Evolutionary conservation across 2,888 invertebrate species (phyloP).

Genomic region (Hanleya hanleyi): DNA sequence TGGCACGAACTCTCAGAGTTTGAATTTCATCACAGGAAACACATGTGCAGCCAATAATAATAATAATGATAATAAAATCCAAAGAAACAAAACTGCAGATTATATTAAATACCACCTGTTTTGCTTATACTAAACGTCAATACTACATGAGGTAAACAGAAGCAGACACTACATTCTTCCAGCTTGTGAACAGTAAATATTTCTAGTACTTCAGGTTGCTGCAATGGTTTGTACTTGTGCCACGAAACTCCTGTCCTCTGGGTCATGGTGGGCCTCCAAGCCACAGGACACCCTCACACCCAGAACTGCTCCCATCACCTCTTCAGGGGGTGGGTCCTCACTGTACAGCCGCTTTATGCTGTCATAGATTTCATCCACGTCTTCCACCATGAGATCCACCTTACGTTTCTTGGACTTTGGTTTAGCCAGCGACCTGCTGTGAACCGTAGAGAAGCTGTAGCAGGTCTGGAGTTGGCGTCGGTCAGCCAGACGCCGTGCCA

Average conservation of each 20-base stretch:
- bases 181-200: too few species aligned
- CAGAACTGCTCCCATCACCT: slow-evolving; percentile 1
- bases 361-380: slow-evolving; percentile 67
- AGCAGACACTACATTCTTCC: too few species aligned
- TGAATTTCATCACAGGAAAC: too few species aligned
- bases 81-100: too few species aligned
- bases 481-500: slow-evolving; percentile 47
- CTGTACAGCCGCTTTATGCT: slow-evolving; percentile 69
- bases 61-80: too few species aligned
- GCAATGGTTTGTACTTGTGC: slow-evolving; percentile 31
- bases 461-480: slow-evolving; percentile 43
- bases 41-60: too few species aligned
- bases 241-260: slow-evolving; percentile 39
- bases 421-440: neutral
- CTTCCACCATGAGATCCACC: slow-evolving; percentile 53
- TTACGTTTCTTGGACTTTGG: slow-evolving; percentile 63
- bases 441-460: slow-evolving; percentile 34
- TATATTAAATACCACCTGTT: too few species aligned
- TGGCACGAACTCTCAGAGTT: too few species aligned
- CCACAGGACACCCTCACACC: slow-evolving; percentile 54
- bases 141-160: too few species aligned
- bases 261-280: slow-evolving; percentile 56
- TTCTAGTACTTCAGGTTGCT: slow-evolving; percentile 32
- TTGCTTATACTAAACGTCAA: too few species aligned
- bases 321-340: slow-evolving; percentile 45